phyloP scores from a whole-genome alignment of 2,113 vertebrate species.

The Oreochromis spilurus region DNA sequence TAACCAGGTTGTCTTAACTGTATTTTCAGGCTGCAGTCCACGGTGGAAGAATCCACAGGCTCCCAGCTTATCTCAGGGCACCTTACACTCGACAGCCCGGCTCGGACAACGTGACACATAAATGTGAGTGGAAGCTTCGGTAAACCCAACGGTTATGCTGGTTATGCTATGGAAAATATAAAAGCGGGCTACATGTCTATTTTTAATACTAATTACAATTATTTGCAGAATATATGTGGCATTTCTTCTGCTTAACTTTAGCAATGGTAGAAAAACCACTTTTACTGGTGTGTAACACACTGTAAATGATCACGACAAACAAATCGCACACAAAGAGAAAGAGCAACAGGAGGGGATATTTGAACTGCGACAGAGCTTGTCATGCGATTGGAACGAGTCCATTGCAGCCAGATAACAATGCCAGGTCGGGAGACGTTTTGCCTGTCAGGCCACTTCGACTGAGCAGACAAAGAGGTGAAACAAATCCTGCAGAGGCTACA shows the following conservation, averaged over 20 bases:
- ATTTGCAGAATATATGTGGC: background rate
- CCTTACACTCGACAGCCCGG: background rate
- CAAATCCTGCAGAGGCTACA: constrained; percentile 73
- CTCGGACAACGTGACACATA: background rate
- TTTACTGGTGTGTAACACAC: background rate
- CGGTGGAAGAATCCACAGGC: background rate
- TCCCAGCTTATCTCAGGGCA: background rate
- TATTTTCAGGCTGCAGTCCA: background rate
- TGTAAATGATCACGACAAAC: constrained; percentile 21
- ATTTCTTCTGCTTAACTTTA: background rate
- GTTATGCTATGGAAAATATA: background rate
- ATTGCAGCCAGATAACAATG: constrained; percentile 53
- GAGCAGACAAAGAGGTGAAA: constrained; percentile 73
- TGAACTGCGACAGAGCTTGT: constrained; percentile 31
- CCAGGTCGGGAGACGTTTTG: constrained; percentile 47
- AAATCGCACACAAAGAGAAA: constrained; percentile 4
- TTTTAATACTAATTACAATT: background rate
- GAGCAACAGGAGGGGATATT: constrained; percentile 8
- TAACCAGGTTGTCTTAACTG: background rate
- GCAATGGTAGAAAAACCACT: background rate
- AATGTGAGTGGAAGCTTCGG: background rate
- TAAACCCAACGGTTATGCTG: background rate
- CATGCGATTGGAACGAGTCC: constrained; percentile 47
- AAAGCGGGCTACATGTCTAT: background rate
- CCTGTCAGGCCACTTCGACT: constrained; percentile 61